Percentiles rank a stretch among this genome's conserved stretches.
Conservation (phyloP, 2,888 invertebrate species). For the Ormyrus thymus region DNA sequence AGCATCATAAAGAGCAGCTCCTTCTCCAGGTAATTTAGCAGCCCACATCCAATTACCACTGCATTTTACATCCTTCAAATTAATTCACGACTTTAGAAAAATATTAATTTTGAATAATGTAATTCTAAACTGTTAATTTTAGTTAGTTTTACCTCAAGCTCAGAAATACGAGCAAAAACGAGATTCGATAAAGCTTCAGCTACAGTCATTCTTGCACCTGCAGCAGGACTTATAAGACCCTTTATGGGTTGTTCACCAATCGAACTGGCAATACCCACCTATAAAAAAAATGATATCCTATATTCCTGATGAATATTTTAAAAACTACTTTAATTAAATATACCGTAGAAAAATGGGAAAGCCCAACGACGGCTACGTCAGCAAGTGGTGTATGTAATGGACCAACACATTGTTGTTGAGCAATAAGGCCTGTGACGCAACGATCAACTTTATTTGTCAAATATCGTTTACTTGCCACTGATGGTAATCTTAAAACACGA, state of each 20-base stretch:
- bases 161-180: conserved; percentile 82
- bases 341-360: conserved; percentile 87
- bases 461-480: conserved; percentile 96
- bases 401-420: conserved; percentile 98
- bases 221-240: conserved; percentile 87
- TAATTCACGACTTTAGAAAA: not conserved
- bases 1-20: conserved; percentile 90
- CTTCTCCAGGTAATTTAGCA: conserved; percentile 95
- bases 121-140: not conserved
- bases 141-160: conserved; percentile 74
- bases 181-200: conserved; percentile 96
- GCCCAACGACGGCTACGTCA: conserved; percentile 92
- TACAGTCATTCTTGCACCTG: conserved; percentile 95
- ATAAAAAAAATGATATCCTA: not conserved
- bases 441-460: conserved; percentile 96
- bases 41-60: conserved; percentile 99
- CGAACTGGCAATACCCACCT: conserved; percentile 90
- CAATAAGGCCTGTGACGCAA: conserved; percentile 95
- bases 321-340: conserved; percentile 56
- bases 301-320: too few species aligned
- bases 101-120: not conserved
- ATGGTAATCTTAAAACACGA: conserved; percentile 89
- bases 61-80: conserved; percentile 92
- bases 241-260: conserved; percentile 99
- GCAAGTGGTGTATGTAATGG: conserved; percentile 97